Percentiles rank a stretch among this genome's conserved stretches.
phyloP scores from a whole-genome alignment of 2,113 vertebrate genomes.

The Monopterus albus region DNA sequence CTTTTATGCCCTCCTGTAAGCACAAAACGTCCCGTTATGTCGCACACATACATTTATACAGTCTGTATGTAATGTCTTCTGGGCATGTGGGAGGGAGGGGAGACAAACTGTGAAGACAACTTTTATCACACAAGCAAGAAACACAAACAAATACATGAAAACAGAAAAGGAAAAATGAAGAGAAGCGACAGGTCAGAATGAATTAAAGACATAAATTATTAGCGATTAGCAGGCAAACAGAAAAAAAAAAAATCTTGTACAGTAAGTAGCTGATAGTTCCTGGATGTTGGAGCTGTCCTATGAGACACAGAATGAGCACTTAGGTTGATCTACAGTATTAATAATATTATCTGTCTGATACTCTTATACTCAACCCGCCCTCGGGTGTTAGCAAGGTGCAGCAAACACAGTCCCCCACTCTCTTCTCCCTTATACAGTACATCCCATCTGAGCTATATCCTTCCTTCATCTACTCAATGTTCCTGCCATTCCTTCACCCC shows the following conservation, averaged over 20 bases:
- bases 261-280: slow-evolving; percentile 29
- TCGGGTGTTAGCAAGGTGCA: slow-evolving; percentile 33
- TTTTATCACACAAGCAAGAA: slow-evolving; percentile 5
- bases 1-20: slow-evolving; percentile 74
- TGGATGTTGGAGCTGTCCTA: slow-evolving; percentile 25
- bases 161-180: slow-evolving; percentile 24
- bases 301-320: slow-evolving; percentile 36
- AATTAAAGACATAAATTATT: slow-evolving; percentile 24
- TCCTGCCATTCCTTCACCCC: slow-evolving; percentile 50
- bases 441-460: slow-evolving; percentile 36
- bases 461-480: slow-evolving; percentile 29
- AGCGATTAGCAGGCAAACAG: slow-evolving; percentile 19
- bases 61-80: slow-evolving; percentile 73
- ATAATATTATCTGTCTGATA: slow-evolving; percentile 40
- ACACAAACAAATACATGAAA: slow-evolving; percentile 30
- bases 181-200: slow-evolving; percentile 25
- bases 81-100: slow-evolving; percentile 67
- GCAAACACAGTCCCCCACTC: slow-evolving; percentile 25
- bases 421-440: slow-evolving; percentile 9
- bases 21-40: slow-evolving; percentile 70
- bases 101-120: slow-evolving; percentile 55
- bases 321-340: slow-evolving; percentile 55
- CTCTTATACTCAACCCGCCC: slow-evolving; percentile 22
- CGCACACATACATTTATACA: slow-evolving; percentile 31
- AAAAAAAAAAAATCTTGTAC: slow-evolving; percentile 1